A percentile compares a stretch with the other conserved stretches of the same genome.
These are phyloP conservation scores for Sebastes variabilis DNA, from an alignment of 2,797 vertebrate species.

Conservation along the genomic window DNA sequence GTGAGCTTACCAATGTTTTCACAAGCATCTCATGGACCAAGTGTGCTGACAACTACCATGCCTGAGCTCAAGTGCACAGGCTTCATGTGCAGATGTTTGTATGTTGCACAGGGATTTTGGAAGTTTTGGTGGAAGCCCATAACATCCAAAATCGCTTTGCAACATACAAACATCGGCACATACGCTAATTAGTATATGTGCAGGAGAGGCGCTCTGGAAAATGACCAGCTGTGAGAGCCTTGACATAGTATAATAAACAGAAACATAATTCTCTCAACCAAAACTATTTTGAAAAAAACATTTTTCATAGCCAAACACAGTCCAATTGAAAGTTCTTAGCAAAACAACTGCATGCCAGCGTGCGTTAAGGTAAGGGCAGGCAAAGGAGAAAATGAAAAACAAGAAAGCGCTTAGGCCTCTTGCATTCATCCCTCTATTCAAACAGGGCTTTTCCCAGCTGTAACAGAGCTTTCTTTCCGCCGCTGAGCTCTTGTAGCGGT, in stretches of 20 bases:
- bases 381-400: conserved; percentile 22
- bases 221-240: background rate
- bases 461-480: conserved; percentile 71
- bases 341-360: background rate
- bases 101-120: background rate
- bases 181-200: background rate
- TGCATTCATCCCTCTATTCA: conserved; percentile 57
- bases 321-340: background rate
- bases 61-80: background rate
- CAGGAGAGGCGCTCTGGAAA: background rate
- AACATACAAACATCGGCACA: conserved; percentile 25
- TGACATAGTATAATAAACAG: conserved; percentile 1
- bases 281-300: background rate
- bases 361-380: conserved; percentile 9
- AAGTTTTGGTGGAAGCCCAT: background rate
- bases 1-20: conserved; percentile 45
- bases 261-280: background rate
- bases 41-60: conserved; percentile 21
- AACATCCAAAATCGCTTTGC: background rate
- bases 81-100: background rate
- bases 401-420: conserved; percentile 23
- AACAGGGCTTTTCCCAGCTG: conserved; percentile 53
- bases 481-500: conserved; percentile 63
- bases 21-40: conserved; percentile 36
- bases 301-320: conserved; percentile 1